Evolutionary conservation across 2,113 vertebrate species (phyloP).

Genomic region (Zootoca vivipara): DNA sequence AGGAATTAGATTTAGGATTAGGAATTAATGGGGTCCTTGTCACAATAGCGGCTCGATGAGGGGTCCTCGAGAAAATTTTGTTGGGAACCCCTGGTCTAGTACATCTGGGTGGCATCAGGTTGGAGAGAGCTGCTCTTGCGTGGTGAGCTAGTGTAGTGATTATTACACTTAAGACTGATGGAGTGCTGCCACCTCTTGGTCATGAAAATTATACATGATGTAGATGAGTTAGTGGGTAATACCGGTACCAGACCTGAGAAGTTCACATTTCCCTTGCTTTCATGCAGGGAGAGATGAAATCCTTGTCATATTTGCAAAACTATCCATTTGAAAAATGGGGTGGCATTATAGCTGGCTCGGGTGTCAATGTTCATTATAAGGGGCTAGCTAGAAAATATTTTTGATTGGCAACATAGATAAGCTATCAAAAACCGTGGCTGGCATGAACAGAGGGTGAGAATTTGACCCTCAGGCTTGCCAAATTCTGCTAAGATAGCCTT

Average conservation of each 20-base stretch:
- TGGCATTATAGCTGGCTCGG: slow-evolving; percentile 20
- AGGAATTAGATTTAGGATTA: no score
- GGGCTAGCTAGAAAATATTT: neutral
- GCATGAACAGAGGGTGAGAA: accelerated
- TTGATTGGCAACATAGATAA: accelerated
- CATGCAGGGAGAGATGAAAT: neutral
- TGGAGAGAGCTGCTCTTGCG: neutral
- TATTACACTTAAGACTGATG: slow-evolving; percentile 54
- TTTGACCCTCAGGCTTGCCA: neutral
- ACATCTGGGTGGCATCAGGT: no score
- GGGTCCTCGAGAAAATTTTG: no score
- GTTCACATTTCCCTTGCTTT: slow-evolving; percentile 10
- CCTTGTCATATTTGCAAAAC: neutral
- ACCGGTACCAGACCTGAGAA: slow-evolving; percentile 9
- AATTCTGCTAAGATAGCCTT: neutral
- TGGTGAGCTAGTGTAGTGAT: slow-evolving; percentile 4
- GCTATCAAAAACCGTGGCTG: accelerated
- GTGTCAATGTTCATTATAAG: neutral
- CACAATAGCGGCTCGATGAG: no score
- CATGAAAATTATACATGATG: slow-evolving; percentile 64
- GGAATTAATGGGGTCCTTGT: no score
- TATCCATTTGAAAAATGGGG: slow-evolving; percentile 12
- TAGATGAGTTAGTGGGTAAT: neutral
- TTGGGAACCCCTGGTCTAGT: no score
- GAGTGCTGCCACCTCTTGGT: slow-evolving; percentile 75